Evolutionary conservation across 2,797 vertebrate genomes (phyloP), one percentile per base, ranked within the genome.

Genomic region (Hippopotamyrus pictus): DNA sequence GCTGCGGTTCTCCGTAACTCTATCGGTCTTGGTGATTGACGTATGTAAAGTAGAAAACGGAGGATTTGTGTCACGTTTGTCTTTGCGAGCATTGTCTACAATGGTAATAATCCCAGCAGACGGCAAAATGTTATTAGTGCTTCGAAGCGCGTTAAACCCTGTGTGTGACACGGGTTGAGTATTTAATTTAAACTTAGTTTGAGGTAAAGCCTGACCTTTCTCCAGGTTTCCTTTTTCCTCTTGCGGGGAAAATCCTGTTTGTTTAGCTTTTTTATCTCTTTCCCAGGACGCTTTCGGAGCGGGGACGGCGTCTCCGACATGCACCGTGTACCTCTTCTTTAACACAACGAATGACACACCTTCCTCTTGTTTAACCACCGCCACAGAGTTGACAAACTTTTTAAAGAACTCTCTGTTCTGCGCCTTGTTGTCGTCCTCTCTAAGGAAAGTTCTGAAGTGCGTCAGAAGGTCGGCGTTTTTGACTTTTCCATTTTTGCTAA

Each of bases 391-490:
- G 65, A 99, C 97, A 37, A 96, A 97, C 92, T 92, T 95, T 91
- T 99, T 99, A 92, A 99, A 99, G 37, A 93, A 93, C 25, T 98
- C 97, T 19, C 98, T 96, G 92, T 99, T 96, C 73, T 92, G 94
- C 89, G 91, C 93, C 84, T 92, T 94, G 92, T 96, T 93, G 88
- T 90, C 92, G 2, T 95, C 92, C 4, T 96, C 91, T 19, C 96
- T 96, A 29, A 99, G 92, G 84, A 97, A 98, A 53, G 44, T 0
- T 62, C 88, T 93, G 93, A 97, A 99, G 95, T 98, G 97, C 2
- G 89, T 90, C 53, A 99, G 91, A 90, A 99, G 91, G 0, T 97
- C 97, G 1, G 96, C 82, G 93, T 99, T 99, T 88, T 94, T 94
- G 90, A 96, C 98, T 9, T 94, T 94, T 0, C 98, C 98, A 0